Evolutionary conservation across 2,797 vertebrate species (phyloP).

Genomic region (Gymnoscopelus microlampas): DNA sequence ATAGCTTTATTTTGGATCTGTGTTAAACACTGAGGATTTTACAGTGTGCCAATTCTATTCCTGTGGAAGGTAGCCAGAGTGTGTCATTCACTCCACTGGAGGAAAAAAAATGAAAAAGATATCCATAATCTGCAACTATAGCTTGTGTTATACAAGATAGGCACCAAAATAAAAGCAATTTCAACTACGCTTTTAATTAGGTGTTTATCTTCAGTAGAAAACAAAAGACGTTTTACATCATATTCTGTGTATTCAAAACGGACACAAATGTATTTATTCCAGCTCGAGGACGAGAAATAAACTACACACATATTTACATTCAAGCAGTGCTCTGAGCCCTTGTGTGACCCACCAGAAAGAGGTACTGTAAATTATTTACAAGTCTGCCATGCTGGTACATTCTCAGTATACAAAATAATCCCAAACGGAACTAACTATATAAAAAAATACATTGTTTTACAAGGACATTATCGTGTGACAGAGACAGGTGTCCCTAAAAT

Average conservation of each 20-base stretch:
- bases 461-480: conserved; percentile 29
- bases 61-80: background rate
- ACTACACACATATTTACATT: conserved; percentile 58
- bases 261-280: background rate
- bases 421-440: conserved; percentile 23
- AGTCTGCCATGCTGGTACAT: conserved; percentile 61
- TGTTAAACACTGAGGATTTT: too few relatives aligned
- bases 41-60: background rate
- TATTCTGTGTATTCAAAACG: too few relatives aligned
- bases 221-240: too few relatives aligned
- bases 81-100: conserved; percentile 35
- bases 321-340: conserved; percentile 51
- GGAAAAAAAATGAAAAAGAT: background rate
- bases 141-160: too few relatives aligned
- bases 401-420: conserved; percentile 54
- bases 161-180: too few relatives aligned
- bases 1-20: too few relatives aligned
- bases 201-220: conserved; percentile 4
- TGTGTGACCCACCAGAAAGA: conserved; percentile 28
- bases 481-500: conserved; percentile 33
- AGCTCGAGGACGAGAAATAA: conserved; percentile 19
- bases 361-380: conserved; percentile 68
- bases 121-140: too few relatives aligned
- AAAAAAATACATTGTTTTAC: conserved; percentile 48
- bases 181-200: too few relatives aligned